Evolutionary conservation across 2,113 vertebrate species (phyloP), one percentile per base, ranked within the genome.

Genomic region (Thalassoma bifasciatum): DNA sequence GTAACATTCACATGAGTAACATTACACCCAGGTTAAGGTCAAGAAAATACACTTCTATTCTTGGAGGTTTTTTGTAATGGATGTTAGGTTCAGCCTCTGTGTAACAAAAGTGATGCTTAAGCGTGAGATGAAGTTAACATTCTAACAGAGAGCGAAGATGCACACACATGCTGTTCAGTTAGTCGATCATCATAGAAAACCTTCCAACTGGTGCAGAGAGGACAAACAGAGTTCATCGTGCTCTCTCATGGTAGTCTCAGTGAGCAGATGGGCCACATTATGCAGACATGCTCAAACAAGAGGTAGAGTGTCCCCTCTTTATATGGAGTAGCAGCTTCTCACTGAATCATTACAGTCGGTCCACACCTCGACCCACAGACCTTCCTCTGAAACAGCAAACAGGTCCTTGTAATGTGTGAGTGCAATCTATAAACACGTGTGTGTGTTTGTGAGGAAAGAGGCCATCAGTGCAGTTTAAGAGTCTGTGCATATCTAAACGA

Each of bases 1-100:
- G 77, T 83, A 88, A 93, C 85, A 83, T 91, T 91, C 81, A 86
- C 74, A 54, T 66, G 23, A 85, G 75, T 58, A 82, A 83, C 84
- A 82, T 66, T 26, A 74, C 54, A 61, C 61, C 56, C 77, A 58
- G 56, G 81, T 34, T 62, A 60, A 75, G 44, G 50, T 77, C 23
- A 58, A 77, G 72, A 49, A 66, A 83, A 83, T 65, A 52, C 65
- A 68, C 40, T 10, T 66, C 44, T 82, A 63, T 24, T 70, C 68
- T 75, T 47, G 34, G 69, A 46, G 53, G 68, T 69, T 58, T n/a
- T 2, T 75, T 19, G 63, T 51, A 62, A 75, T 65, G 10, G 40
- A 7, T 75, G 57, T 51, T 49, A 40, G 5, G 30, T 62, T 64
- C 1, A 66, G 76, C 56, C 19, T 82, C 17, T 83, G 61, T 66